Evolutionary conservation across 2,113 vertebrate genomes (phyloP), one percentile per base, ranked within the genome.

Genomic region (Mystacornis crossleyi): DNA sequence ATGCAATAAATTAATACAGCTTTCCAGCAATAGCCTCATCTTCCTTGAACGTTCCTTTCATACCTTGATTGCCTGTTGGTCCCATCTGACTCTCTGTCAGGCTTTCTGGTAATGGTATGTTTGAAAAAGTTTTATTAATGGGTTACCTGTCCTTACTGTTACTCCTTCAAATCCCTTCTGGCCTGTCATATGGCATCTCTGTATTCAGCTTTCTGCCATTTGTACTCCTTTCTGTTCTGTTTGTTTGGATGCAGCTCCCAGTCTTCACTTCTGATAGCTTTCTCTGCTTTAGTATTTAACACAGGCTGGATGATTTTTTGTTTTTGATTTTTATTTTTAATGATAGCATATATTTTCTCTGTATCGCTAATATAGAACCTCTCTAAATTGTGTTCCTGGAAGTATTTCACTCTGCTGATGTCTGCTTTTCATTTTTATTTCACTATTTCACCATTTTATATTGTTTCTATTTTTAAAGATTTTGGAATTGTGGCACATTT

Each of bases 1-100:
- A 93, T 75, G 81, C 84, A 94, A 91, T 95, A 94, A 91, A 94
- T 96, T 96, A 95, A 91, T 96, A 94, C 18, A 93, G 73, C 78
- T 95, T 91, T 91, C 70, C 90, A 90, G 90, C 92, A 92, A 91
- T 48, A 90, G 81, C 43, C 87, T 90, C 90, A 71, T 94, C 84
- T 97, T 95, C 81, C 84, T 70, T 81, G 81, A 90, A 93, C 51
- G 10, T 60, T 90, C 87, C 57, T 94, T 95, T 96, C 81, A 87
- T 90, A 85, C 74, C 57, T 51, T 93, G 90, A 90, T 90, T 95
- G 69, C 62, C 73, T 91, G 23, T 94, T 93, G 92, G 94, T 91
- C 90, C 94, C 95, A 67, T 87, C 73, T 95, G 90, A 90, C 89
- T 94, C 64, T 66, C 73, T 95, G 94, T 82, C 90, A 93, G 78